These are phyloP conservation scores for Neoaliturus tenellus DNA, from an alignment of 2,888 invertebrate genomes.

Conservation along the genomic window DNA sequence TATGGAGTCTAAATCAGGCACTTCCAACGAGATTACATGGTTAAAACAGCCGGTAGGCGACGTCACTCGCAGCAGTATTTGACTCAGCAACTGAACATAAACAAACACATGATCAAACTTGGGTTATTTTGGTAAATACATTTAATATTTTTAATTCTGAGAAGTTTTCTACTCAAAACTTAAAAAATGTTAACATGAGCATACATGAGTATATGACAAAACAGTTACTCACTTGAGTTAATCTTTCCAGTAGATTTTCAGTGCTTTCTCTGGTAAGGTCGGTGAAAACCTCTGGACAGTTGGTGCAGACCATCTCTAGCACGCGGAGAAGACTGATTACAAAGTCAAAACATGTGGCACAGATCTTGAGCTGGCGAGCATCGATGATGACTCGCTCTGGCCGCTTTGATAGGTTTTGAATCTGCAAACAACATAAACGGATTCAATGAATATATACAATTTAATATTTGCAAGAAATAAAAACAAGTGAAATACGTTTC, in stretches of 20 bases:
- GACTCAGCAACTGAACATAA: constrained; percentile 80
- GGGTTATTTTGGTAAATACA: neutral
- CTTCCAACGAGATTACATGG: constrained; percentile 78
- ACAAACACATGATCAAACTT: constrained; percentile 55
- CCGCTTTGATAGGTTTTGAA: constrained; percentile 78
- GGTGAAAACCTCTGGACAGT: constrained; percentile 80
- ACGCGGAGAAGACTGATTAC: constrained; percentile 86
- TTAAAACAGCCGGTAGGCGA: constrained; percentile 83
- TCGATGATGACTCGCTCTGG: constrained; percentile 80
- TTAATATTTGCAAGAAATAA: too few relatives aligned
- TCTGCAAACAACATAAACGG: too few relatives aligned
- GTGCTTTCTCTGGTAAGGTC: constrained; percentile 81
- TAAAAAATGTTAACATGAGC: too few relatives aligned
- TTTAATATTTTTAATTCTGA: constrained; percentile 57
- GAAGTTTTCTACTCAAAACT: too few relatives aligned
- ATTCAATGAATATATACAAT: too few relatives aligned
- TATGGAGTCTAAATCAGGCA: constrained; percentile 79
- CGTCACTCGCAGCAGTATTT: constrained; percentile 86
- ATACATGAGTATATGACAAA: too few relatives aligned
- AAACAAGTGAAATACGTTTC: too few relatives aligned
- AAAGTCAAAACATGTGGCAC: constrained; percentile 90
- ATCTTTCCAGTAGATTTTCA: constrained; percentile 82
- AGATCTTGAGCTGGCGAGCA: constrained; percentile 86
- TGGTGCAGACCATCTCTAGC: constrained; percentile 84
- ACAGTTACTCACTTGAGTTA: constrained; percentile 77